These are phyloP conservation scores for Cenopis cana DNA, from an alignment of 2,888 invertebrate genomes.

Conservation along the genomic window DNA sequence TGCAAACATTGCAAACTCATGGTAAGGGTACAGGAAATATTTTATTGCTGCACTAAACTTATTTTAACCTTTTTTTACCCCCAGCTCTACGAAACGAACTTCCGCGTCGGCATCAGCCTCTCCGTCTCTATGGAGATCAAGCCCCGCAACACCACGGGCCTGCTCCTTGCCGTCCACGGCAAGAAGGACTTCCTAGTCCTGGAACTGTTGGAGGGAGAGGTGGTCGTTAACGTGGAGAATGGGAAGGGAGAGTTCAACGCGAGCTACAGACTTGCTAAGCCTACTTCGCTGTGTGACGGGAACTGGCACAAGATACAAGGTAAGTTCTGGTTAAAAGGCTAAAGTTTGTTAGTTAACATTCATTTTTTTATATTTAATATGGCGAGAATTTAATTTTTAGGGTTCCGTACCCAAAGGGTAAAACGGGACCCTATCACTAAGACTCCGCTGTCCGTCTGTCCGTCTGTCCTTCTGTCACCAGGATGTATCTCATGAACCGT, in stretches of 20 bases:
- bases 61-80: conserved; percentile 25
- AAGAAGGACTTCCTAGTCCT: conserved; percentile 92
- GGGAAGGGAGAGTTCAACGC: conserved; percentile 92
- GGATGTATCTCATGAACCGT: too few relatives aligned
- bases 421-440: too few relatives aligned
- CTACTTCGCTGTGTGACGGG: conserved; percentile 95
- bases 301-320: conserved; percentile 96
- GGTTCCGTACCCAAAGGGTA: too few relatives aligned
- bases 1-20: too few relatives aligned
- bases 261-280: conserved; percentile 87
- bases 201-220: conserved; percentile 94
- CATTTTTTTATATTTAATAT: too few relatives aligned
- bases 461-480: too few relatives aligned
- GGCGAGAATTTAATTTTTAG: too few relatives aligned
- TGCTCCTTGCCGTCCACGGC: conserved; percentile 94
- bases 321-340: conserved; percentile 57
- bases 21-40: too few relatives aligned
- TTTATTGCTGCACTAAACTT: not conserved
- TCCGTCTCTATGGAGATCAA: conserved; percentile 94
- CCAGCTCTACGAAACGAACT: conserved; percentile 86
- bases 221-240: conserved; percentile 93
- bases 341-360: too few relatives aligned
- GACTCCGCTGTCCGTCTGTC: too few relatives aligned
- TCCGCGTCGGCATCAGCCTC: conserved; percentile 91
- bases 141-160: conserved; percentile 93